Evolutionary conservation across 2,113 vertebrate species (phyloP).

Genomic region (Nothobranchius kuhntae): DNA sequence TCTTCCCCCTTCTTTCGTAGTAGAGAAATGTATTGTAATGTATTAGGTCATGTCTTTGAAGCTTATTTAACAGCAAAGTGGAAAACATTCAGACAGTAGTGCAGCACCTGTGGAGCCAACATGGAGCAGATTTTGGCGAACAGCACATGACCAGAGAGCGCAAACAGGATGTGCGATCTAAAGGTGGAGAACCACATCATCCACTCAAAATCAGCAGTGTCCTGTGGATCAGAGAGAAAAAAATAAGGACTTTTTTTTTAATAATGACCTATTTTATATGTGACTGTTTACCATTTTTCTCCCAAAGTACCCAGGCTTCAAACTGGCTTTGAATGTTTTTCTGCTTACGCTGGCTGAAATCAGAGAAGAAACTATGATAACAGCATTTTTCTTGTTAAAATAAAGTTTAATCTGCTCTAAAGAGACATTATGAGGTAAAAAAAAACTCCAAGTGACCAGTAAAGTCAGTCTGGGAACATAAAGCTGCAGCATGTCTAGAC

Average conservation of each 20-base stretch:
- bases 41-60: background rate
- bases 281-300: slow-evolving; percentile 90
- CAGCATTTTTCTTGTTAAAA: too few relatives aligned
- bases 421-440: too few relatives aligned
- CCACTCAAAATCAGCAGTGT: slow-evolving; percentile 93
- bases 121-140: slow-evolving; percentile 95
- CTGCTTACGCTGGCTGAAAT: slow-evolving; percentile 86
- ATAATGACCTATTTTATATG: background rate
- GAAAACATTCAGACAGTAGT: background rate
- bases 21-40: too few relatives aligned
- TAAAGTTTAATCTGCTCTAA: too few relatives aligned
- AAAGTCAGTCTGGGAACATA: too few relatives aligned
- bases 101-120: slow-evolving; percentile 86
- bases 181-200: slow-evolving; percentile 97
- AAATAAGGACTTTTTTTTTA: background rate
- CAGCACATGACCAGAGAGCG: slow-evolving; percentile 90
- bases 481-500: too few relatives aligned
- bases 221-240: slow-evolving; percentile 70
- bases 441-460: too few relatives aligned
- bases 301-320: slow-evolving; percentile 90
- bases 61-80: background rate
- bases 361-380: background rate
- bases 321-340: slow-evolving; percentile 84
- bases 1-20: too few relatives aligned
- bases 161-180: slow-evolving; percentile 89